A percentile compares a stretch with the other conserved stretches of the same genome.
These are phyloP conservation scores for Imbricaverruca yamaguchii DNA, from an alignment of 2,888 invertebrate genomes.

Conservation along the genomic window DNA sequence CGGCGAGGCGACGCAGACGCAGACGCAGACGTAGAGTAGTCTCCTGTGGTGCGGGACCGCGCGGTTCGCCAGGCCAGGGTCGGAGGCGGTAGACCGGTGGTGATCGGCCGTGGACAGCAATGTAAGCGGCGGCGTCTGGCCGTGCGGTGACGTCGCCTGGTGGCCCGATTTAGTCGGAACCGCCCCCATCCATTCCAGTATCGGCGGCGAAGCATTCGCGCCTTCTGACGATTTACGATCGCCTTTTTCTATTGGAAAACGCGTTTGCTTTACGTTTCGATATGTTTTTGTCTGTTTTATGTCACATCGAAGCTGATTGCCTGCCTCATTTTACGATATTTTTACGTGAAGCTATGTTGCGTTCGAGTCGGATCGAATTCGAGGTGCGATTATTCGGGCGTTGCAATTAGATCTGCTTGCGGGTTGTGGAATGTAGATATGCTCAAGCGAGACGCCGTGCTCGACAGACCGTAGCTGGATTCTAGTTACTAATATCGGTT, in stretches of 20 bases:
- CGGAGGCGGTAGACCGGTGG: no score
- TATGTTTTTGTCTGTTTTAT: not conserved
- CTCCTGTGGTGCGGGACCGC: no score
- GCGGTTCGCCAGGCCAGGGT: no score
- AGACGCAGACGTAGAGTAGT: no score
- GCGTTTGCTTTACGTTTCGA: not conserved
- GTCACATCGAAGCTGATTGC: not conserved
- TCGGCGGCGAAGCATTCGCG: no score
- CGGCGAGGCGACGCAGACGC: no score
- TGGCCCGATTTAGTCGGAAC: no score
- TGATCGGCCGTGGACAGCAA: no score
- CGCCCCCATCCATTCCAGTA: no score
- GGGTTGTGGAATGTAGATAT: slow-evolving; percentile 11
- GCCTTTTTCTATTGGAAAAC: not conserved
- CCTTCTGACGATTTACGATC: not conserved
- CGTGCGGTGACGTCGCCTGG: no score
- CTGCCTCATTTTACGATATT: not conserved
- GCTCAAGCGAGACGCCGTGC: not conserved
- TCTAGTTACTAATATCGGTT: not conserved
- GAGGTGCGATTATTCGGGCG: not conserved
- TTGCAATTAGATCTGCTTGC: not conserved
- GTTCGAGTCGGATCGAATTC: not conserved
- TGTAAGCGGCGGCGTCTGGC: no score
- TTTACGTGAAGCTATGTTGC: not conserved
- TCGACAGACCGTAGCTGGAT: not conserved